These are phyloP conservation scores for Brachypodius melanocephalos DNA, from an alignment of 2,113 vertebrate genomes.

Conservation along the genomic window DNA sequence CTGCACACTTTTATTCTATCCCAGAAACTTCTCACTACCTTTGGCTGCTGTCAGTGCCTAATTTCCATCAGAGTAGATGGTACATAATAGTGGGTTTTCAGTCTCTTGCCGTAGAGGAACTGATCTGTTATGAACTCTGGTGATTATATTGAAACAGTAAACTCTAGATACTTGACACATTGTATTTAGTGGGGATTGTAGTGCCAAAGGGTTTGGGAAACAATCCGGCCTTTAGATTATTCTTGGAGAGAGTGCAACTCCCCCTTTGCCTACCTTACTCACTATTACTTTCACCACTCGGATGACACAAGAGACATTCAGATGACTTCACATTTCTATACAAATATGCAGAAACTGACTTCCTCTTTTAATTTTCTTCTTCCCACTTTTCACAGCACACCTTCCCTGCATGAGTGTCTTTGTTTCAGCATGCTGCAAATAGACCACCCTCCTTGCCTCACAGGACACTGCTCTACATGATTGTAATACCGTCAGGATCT, in stretches of 20 bases:
- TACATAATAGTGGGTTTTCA: not conserved
- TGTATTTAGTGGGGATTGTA: not conserved
- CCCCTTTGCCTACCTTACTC: not conserved
- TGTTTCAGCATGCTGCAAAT: not conserved
- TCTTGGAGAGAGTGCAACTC: not conserved
- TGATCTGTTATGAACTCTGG: not conserved
- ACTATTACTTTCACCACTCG: not conserved
- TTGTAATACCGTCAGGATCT: not conserved
- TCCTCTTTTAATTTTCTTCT: not conserved
- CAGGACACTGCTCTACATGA: not conserved
- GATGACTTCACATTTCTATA: rapidly evolving
- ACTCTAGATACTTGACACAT: not conserved
- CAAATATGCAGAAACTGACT: not conserved
- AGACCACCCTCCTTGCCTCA: not conserved
- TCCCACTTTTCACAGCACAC: not conserved
- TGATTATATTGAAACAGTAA: not conserved
- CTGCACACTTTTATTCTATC: not conserved
- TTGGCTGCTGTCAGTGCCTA: not conserved
- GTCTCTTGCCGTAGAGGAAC: not conserved
- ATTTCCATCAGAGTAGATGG: not conserved
- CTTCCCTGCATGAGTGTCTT: not conserved
- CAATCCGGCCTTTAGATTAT: not conserved
- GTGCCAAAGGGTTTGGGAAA: not conserved
- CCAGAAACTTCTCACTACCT: not conserved
- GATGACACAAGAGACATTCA: not conserved